Conservation (phyloP, 2,888 invertebrate species). For the Limnephilus lunatus region DNA sequence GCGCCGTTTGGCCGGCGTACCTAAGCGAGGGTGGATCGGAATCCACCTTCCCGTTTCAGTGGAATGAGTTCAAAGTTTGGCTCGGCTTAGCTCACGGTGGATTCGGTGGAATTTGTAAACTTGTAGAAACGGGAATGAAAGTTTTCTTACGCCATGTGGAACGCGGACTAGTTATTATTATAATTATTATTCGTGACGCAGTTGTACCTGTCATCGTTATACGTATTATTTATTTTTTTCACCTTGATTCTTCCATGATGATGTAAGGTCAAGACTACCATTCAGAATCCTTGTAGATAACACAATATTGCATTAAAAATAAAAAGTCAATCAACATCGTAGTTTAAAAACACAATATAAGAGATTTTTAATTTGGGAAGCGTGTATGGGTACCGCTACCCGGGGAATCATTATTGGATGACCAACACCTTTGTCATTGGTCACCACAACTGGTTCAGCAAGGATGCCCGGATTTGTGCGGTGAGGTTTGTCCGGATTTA, state of each 20-base stretch:
- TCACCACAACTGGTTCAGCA: no score
- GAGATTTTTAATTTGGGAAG: no score
- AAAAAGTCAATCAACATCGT: no score
- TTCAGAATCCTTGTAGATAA: no score
- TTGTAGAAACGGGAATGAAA: background rate
- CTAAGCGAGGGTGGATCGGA: background rate
- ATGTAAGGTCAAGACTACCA: no score
- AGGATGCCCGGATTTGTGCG: no score
- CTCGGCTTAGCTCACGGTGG: background rate
- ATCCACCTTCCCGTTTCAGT: background rate
- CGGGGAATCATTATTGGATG: no score
- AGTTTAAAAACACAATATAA: no score
- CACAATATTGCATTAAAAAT: no score
- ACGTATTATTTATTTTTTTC: background rate
- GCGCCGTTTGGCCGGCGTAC: background rate
- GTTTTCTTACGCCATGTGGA: conserved; percentile 2
- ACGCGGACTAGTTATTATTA: background rate
- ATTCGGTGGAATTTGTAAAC: background rate
- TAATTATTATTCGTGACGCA: background rate
- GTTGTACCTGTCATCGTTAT: background rate
- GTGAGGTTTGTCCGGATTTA: no score
- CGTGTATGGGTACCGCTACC: no score
- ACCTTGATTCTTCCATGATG: background rate
- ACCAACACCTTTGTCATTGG: no score
- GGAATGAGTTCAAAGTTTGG: background rate